phyloP scores from a whole-genome alignment of 2,888 invertebrate genomes.

The Zygaena filipendulae region DNA sequence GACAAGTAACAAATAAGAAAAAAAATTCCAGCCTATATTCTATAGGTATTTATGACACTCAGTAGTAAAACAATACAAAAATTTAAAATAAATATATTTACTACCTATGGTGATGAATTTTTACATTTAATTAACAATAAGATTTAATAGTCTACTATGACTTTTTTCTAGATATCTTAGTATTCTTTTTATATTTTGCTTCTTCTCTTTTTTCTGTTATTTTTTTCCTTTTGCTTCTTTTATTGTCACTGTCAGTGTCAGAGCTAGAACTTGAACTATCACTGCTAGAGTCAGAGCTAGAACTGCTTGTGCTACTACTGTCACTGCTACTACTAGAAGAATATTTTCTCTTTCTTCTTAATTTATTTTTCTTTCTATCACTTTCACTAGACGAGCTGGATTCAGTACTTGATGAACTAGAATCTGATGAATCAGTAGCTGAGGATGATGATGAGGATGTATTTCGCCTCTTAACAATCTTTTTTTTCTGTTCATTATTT shows the following conservation, averaged over 20 bases:
- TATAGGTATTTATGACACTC: too few relatives aligned
- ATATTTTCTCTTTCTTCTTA: slow-evolving; percentile 31
- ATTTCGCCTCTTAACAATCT: slow-evolving; percentile 28
- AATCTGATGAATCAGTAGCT: slow-evolving; percentile 39
- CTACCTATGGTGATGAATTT: too few relatives aligned
- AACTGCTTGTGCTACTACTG: slow-evolving; percentile 28
- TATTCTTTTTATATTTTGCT: slow-evolving; percentile 20
- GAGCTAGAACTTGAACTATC: slow-evolving; percentile 38
- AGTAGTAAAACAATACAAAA: too few relatives aligned
- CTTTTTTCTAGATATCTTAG: slow-evolving; percentile 1
- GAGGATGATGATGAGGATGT: slow-evolving; percentile 43
- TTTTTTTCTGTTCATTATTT: slow-evolving; percentile 19
- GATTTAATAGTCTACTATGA: too few relatives aligned
- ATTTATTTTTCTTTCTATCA: slow-evolving; percentile 33
- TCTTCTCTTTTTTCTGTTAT: slow-evolving; percentile 27
- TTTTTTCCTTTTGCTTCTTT: slow-evolving; percentile 25
- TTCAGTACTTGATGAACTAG: slow-evolving; percentile 41
- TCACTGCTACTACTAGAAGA: slow-evolving; percentile 46
- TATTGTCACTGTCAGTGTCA: slow-evolving; percentile 33
- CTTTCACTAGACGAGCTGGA: slow-evolving; percentile 46
- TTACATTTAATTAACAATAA: too few relatives aligned
- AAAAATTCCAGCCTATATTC: too few relatives aligned
- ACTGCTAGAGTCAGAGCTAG: slow-evolving; percentile 36
- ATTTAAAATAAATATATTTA: too few relatives aligned
- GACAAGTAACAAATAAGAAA: too few relatives aligned